Evolutionary conservation across 23 tunicate species (phyloP).

Genomic region (Aplidium turbinatum): DNA sequence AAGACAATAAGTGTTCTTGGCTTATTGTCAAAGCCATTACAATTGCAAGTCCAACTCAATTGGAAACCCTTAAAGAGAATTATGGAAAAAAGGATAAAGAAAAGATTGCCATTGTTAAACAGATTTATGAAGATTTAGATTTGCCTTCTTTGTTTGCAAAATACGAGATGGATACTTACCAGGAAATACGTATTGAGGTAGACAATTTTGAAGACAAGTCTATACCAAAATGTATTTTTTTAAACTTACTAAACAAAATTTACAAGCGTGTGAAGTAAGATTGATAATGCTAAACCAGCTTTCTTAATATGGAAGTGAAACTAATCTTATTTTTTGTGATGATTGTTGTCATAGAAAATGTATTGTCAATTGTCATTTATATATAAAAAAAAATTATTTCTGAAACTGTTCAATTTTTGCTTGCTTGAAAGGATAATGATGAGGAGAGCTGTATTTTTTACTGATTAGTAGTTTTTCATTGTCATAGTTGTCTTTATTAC

Average conservation of each 20-base stretch:
- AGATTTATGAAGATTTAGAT: slow-evolving; percentile 47
- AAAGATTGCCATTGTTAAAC: slow-evolving; percentile 40
- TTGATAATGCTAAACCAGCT: no score
- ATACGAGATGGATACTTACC: slow-evolving; percentile 59
- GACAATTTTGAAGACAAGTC: slow-evolving; percentile 5
- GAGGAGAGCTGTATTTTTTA: no score
- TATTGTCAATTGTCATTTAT: no score
- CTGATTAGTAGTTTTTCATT: no score
- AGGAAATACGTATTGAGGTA: slow-evolving; percentile 25
- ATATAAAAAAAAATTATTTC: no score
- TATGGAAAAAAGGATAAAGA: slow-evolving; percentile 70
- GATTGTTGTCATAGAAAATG: no score
- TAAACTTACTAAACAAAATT: slow-evolving; percentile 63
- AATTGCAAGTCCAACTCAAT: slow-evolving; percentile 33
- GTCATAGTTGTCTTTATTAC: no score
- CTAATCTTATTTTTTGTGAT: no score
- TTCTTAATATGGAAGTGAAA: no score
- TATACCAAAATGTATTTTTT: slow-evolving; percentile 57
- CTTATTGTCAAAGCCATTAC: slow-evolving; percentile 75
- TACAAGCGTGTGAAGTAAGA: slow-evolving; percentile 67
- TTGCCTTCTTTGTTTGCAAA: slow-evolving; percentile 40
- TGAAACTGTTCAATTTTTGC: no score
- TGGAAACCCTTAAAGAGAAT: slow-evolving; percentile 35
- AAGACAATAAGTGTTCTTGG: slow-evolving; percentile 94
- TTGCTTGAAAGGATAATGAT: no score